These are phyloP conservation scores for Macrobrachium rosenbergii DNA, from an alignment of 1,140 invertebrate species.

Conservation along the genomic window DNA sequence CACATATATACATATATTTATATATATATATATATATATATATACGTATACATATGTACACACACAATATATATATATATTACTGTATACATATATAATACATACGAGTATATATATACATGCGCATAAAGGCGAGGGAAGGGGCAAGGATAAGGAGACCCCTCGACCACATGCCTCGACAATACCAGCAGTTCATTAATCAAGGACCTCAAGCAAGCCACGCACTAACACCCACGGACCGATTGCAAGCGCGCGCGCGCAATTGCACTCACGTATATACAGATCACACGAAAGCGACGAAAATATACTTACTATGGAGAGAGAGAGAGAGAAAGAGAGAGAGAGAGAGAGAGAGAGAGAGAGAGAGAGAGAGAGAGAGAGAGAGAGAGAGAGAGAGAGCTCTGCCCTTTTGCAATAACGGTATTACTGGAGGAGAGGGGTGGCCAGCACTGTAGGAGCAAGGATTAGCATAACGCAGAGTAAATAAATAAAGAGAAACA, in stretches of 20 bases:
- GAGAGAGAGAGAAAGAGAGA: too few species aligned
- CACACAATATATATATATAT: too few species aligned
- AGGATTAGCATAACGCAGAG: neutral
- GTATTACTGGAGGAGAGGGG: neutral
- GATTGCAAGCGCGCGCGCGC: too few species aligned
- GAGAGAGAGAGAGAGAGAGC: slow-evolving; percentile 29
- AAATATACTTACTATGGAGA: too few species aligned
- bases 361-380: too few species aligned
- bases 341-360: too few species aligned
- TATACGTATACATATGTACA: slow-evolving; percentile 25
- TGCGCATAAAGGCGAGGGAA: neutral
- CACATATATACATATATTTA: neutral
- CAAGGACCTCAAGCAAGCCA: neutral
- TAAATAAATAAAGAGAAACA: neutral
- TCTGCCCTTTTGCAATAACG: too few species aligned
- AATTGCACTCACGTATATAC: too few species aligned
- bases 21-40: neutral
- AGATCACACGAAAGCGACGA: too few species aligned
- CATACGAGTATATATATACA: slow-evolving; percentile 3
- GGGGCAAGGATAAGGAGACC: neutral
- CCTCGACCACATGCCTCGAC: neutral
- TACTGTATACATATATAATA: neutral
- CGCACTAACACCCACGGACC: too few species aligned
- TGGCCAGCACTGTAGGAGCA: neutral
- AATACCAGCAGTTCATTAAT: neutral